Evolutionary conservation across 2,888 invertebrate genomes (phyloP).

Genomic region (Bibio marci): DNA sequence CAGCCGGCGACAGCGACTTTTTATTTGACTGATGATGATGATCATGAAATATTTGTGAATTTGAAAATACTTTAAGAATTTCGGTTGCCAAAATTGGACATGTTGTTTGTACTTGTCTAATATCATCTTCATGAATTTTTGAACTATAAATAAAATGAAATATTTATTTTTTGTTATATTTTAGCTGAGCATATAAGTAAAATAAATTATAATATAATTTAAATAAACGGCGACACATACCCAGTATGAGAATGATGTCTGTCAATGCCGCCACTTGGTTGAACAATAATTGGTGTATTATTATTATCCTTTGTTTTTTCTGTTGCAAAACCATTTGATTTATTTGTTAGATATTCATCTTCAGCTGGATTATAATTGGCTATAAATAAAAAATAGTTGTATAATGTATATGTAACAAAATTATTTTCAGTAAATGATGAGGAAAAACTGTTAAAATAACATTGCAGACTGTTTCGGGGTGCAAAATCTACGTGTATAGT

Average conservation of each 20-base stretch:
- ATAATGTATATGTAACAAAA: neutral
- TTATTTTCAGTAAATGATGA: too few relatives aligned
- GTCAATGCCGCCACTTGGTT: conserved; percentile 17
- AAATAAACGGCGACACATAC: too few relatives aligned
- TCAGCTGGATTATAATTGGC: conserved; percentile 31
- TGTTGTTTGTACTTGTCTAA: conserved; percentile 29
- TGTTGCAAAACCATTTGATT: conserved; percentile 16
- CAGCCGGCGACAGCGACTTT: conserved; percentile 13
- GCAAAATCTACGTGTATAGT: too few relatives aligned
- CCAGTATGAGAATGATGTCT: too few relatives aligned
- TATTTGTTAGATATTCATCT: conserved; percentile 23
- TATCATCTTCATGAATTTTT: conserved; percentile 30
- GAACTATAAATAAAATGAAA: conserved; percentile 14
- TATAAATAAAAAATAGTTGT: conserved; percentile 9
- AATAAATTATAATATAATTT: neutral
- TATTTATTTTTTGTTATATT: too few relatives aligned
- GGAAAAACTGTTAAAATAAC: too few relatives aligned
- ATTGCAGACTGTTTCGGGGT: too few relatives aligned
- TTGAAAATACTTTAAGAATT: conserved; percentile 28
- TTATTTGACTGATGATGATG: conserved; percentile 22
- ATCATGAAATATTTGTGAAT: conserved; percentile 30
- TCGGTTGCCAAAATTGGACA: conserved; percentile 30
- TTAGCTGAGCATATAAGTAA: neutral
- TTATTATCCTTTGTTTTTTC: conserved; percentile 15
- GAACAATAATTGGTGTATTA: conserved; percentile 24